Percentiles rank a stretch among this genome's conserved stretches.
Evolutionary conservation across 2,888 invertebrate genomes (phyloP).

Genomic region (Parapristionchus giblindavisi): DNA sequence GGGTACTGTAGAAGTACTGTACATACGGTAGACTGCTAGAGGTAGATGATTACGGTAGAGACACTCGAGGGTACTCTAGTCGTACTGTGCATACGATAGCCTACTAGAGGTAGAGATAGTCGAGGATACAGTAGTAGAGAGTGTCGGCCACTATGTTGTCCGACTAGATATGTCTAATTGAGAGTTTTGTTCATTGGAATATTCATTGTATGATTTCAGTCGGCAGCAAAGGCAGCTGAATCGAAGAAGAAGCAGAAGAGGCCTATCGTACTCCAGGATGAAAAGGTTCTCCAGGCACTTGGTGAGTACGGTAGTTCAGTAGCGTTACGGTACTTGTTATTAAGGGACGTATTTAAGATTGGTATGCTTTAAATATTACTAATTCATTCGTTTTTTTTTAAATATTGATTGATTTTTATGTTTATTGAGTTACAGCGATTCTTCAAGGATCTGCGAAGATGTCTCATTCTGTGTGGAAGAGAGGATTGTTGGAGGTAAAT

Average conservation of each 20-base stretch:
- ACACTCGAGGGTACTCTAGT: no score
- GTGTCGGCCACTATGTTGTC: no score
- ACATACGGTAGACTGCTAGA: no score
- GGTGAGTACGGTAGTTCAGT: slow-evolving; percentile 72
- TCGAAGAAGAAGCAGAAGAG: slow-evolving; percentile 69
- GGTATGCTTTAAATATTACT: background rate
- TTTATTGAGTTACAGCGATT: slow-evolving; percentile 71
- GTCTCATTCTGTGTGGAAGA: slow-evolving; percentile 75
- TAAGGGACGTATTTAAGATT: no score
- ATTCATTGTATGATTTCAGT: no score
- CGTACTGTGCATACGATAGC: no score
- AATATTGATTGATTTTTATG: background rate
- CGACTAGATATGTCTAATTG: no score
- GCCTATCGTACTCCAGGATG: slow-evolving; percentile 57
- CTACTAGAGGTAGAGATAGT: no score
- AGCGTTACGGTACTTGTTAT: background rate
- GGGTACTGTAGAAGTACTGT: no score
- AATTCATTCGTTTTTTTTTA: background rate
- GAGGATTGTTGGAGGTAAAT: slow-evolving; percentile 78
- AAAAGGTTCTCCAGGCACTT: slow-evolving; percentile 55
- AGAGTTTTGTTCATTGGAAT: no score
- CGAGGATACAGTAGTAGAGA: no score
- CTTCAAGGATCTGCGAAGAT: slow-evolving; percentile 74
- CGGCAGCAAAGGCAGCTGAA: background rate
- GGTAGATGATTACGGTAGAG: no score